Evolutionary conservation across 2,113 vertebrate genomes (phyloP).

Genomic region (Romanogobio albipinnatus): DNA sequence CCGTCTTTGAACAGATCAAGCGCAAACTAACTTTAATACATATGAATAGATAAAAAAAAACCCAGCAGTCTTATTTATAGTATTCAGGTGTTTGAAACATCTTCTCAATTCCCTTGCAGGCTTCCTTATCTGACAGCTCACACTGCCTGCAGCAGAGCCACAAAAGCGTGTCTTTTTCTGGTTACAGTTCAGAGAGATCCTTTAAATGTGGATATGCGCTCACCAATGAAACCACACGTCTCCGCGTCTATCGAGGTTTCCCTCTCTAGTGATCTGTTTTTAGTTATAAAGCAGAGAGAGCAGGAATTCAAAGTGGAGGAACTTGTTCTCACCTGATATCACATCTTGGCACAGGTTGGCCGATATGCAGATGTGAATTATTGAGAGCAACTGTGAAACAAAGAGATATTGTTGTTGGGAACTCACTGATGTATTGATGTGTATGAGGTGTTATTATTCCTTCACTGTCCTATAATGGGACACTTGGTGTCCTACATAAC

Average conservation of each 20-base stretch:
- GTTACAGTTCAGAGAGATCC: conserved; percentile 7
- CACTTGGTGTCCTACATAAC: conserved; percentile 47
- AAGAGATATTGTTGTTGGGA: not conserved
- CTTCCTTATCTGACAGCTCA: conserved; percentile 49
- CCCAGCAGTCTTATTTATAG: conserved; percentile 26
- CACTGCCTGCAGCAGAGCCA: conserved; percentile 37
- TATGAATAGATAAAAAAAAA: conserved; percentile 16
- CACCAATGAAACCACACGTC: conserved; percentile 35
- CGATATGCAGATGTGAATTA: conserved; percentile 35
- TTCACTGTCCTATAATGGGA: conserved; percentile 24
- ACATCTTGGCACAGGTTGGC: conserved; percentile 19
- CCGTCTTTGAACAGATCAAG: conserved; percentile 36
- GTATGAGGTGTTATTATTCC: not conserved
- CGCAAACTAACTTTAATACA: conserved; percentile 43
- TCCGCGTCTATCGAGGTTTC: conserved; percentile 35
- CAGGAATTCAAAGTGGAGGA: conserved; percentile 15
- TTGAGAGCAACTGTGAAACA: conserved; percentile 22
- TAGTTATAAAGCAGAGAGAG: conserved; percentile 46
- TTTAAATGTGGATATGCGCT: conserved; percentile 13
- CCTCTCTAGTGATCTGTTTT: conserved; percentile 29
- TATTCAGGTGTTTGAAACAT: conserved; percentile 50
- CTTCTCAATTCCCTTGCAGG: conserved; percentile 7
- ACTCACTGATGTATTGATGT: not conserved
- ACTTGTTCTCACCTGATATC: conserved; percentile 12
- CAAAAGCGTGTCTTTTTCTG: conserved; percentile 44